Evolutionary conservation across 2,113 vertebrate species (phyloP).

Genomic region (Manacus vitellinus): DNA sequence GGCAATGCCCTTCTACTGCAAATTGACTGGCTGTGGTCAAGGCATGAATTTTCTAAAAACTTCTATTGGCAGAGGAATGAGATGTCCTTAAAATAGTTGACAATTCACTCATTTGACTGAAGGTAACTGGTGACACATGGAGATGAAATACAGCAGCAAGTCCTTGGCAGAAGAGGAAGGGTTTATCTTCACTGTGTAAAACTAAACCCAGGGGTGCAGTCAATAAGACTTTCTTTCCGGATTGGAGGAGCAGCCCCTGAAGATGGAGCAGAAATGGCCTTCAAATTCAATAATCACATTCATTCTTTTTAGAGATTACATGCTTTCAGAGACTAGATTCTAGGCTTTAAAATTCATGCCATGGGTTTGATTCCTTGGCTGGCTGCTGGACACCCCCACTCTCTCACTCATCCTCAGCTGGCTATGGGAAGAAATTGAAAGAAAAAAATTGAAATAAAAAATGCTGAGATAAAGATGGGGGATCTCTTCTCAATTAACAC

Average conservation of each 20-base stretch:
- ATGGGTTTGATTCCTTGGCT: neutral
- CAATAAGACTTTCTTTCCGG: neutral
- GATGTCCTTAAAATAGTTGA: neutral
- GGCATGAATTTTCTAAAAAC: neutral
- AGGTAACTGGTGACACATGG: neutral
- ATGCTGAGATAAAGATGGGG: neutral
- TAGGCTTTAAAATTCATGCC: neutral
- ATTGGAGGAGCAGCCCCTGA: neutral
- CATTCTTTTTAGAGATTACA: neutral
- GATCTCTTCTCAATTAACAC: neutral
- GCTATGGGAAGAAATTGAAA: neutral
- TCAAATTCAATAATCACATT: neutral
- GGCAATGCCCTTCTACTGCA: neutral
- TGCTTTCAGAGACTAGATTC: neutral
- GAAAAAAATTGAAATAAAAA: neutral
- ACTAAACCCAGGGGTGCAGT: neutral
- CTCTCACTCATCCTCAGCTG: neutral
- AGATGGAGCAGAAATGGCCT: neutral
- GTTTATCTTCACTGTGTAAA: neutral
- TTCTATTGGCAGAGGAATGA: neutral
- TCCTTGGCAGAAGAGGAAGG: neutral
- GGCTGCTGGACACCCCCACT: neutral
- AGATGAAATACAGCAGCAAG: neutral
- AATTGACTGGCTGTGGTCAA: neutral
- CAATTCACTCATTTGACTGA: neutral